Percentiles rank a stretch among this genome's conserved stretches.
Conservation (phyloP, 2,797 vertebrate species). For the Ambastaia sidthimunki region DNA sequence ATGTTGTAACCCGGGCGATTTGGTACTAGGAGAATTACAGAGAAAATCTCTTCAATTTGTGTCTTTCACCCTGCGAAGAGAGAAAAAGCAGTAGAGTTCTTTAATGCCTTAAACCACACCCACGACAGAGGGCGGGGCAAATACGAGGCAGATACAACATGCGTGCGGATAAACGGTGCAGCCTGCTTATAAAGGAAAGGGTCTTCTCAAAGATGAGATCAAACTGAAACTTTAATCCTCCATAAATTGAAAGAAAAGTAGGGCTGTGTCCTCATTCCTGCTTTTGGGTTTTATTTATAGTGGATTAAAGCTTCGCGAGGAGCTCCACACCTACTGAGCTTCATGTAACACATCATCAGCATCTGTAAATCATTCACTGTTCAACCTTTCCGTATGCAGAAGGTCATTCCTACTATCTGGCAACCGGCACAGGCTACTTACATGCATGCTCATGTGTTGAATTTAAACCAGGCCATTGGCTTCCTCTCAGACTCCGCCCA, state of each 20-base stretch:
- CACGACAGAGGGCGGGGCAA: background rate
- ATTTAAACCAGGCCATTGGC: slow-evolving; percentile 25
- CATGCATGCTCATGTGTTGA: slow-evolving; percentile 14
- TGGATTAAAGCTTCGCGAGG: background rate
- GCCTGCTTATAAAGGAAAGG: background rate
- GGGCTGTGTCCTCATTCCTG: background rate
- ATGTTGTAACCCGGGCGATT: slow-evolving; percentile 57
- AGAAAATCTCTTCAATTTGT: slow-evolving; percentile 63
- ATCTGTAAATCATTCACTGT: slow-evolving; percentile 5
- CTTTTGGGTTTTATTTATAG: background rate
- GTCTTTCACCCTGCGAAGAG: slow-evolving; percentile 36
- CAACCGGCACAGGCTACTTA: background rate
- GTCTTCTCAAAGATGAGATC: background rate
- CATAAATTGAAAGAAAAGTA: background rate
- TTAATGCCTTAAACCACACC: background rate
- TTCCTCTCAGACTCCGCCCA: background rate
- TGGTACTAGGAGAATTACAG: slow-evolving; percentile 68
- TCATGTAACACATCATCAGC: slow-evolving; percentile 5
- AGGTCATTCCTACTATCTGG: slow-evolving; percentile 1
- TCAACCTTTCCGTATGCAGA: background rate
- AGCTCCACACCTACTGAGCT: background rate
- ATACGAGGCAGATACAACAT: background rate
- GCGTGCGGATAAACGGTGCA: background rate
- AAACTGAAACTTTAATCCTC: background rate
- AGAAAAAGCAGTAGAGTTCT: background rate